Conservation (phyloP, 2,113 vertebrate species). For the Macrotis lagotis region DNA sequence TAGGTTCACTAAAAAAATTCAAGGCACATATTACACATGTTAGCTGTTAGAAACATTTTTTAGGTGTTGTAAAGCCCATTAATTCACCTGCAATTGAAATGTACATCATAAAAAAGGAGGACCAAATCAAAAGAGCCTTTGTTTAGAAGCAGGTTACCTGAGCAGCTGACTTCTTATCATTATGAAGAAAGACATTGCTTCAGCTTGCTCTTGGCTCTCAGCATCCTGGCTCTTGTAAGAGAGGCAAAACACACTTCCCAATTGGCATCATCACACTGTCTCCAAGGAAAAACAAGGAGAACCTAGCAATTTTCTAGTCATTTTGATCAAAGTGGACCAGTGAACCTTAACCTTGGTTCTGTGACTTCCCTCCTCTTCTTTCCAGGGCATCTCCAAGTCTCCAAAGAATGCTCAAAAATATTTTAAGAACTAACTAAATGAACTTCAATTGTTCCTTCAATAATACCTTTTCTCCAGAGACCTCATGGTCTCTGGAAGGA, state of each 20-base stretch:
- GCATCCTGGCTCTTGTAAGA: not conserved
- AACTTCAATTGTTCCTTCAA: slow-evolving; percentile 4
- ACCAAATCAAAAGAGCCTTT: not conserved
- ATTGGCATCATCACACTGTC: not conserved
- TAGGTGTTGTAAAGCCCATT: not conserved
- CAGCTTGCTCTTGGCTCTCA: not conserved
- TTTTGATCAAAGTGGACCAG: not conserved
- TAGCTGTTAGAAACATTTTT: slow-evolving; percentile 11
- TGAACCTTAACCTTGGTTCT: not conserved
- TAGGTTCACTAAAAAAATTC: slow-evolving; percentile 40
- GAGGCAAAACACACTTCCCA: not conserved
- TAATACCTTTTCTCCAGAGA: not conserved
- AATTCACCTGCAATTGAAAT: not conserved
- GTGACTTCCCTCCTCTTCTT: not conserved
- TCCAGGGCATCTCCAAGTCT: not conserved
- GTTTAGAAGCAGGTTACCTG: not conserved
- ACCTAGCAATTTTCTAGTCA: not conserved
- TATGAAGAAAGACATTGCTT: not conserved
- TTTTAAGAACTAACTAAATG: slow-evolving; percentile 9
- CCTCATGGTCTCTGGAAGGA: not conserved
- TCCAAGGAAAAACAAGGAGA: not conserved
- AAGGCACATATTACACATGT: not conserved
- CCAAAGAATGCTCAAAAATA: not conserved
- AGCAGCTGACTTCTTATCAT: not conserved
- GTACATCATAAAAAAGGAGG: not conserved